Evolutionary conservation across 2,888 invertebrate genomes (phyloP).

Genomic region (Drosophila algonquin): DNA sequence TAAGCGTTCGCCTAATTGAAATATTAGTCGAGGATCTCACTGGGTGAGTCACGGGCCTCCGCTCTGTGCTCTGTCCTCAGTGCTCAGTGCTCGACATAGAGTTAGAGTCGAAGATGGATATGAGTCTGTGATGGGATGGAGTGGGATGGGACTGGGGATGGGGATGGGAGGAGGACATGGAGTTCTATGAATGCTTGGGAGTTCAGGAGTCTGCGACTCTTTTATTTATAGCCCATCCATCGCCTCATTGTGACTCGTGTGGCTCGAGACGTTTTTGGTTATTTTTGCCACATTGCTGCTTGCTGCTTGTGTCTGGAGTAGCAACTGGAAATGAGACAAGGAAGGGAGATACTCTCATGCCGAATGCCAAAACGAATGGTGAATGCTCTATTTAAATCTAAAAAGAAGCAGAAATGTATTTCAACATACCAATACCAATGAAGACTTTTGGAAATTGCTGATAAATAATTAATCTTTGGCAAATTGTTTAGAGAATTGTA

Average conservation of each 20-base stretch:
- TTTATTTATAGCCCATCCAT: slow-evolving; percentile 78
- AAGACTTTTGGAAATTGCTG: too few relatives aligned
- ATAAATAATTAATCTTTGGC: too few relatives aligned
- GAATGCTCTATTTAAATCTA: slow-evolving; percentile 37
- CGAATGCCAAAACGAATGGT: not conserved
- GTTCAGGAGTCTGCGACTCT: slow-evolving; percentile 60
- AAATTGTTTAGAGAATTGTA: too few relatives aligned
- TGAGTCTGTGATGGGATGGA: slow-evolving; percentile 13
- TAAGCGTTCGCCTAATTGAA: slow-evolving; percentile 66
- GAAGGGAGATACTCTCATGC: slow-evolving; percentile 16
- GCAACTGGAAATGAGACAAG: slow-evolving; percentile 57
- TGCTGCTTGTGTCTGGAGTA: slow-evolving; percentile 45
- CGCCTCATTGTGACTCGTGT: slow-evolving; percentile 73
- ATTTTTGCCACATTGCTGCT: slow-evolving; percentile 49
- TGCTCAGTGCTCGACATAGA: slow-evolving; percentile 32
- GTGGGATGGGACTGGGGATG: not conserved
- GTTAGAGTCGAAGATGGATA: slow-evolving; percentile 34
- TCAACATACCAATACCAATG: too few relatives aligned
- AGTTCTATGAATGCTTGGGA: slow-evolving; percentile 26
- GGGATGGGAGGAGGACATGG: slow-evolving; percentile 10
- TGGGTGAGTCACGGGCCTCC: slow-evolving; percentile 62
- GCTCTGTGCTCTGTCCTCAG: not conserved
- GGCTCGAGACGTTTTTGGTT: slow-evolving; percentile 70
- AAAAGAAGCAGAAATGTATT: too few relatives aligned
- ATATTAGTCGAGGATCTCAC: slow-evolving; percentile 69